Percentiles rank a stretch among this genome's conserved stretches.
Evolutionary conservation across 2,113 vertebrate species (phyloP).

Genomic region (Limnothrissa miodon): DNA sequence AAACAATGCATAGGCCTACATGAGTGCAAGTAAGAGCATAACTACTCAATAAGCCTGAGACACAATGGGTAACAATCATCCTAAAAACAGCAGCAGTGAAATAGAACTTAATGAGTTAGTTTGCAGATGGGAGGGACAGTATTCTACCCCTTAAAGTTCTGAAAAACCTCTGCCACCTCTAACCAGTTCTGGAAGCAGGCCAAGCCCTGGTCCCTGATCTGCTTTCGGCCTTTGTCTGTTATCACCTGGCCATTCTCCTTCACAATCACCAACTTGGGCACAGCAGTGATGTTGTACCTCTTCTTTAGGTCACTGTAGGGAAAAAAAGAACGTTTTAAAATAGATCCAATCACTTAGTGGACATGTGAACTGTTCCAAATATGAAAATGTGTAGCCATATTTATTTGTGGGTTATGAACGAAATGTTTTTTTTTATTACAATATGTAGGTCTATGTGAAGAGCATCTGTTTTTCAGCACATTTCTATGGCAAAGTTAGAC

Average conservation of each 20-base stretch:
- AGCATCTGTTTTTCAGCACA: no score
- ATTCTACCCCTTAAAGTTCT: slow-evolving; percentile 83
- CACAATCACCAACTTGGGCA: slow-evolving; percentile 93
- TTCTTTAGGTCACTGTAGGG: slow-evolving; percentile 85
- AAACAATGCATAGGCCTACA: slow-evolving; percentile 14
- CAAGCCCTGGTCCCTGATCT: slow-evolving; percentile 85
- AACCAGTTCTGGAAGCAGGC: slow-evolving; percentile 88
- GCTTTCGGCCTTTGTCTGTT: slow-evolving; percentile 91
- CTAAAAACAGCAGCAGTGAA: slow-evolving; percentile 6
- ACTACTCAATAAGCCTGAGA: background rate
- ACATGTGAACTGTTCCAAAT: no score
- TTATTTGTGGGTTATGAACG: no score
- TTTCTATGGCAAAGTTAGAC: no score
- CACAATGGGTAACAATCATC: background rate
- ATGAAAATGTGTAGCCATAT: no score
- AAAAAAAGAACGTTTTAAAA: slow-evolving; percentile 23
- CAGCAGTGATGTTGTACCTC: slow-evolving; percentile 85
- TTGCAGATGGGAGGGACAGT: background rate
- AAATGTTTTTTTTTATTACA: no score
- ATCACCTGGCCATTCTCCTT: slow-evolving; percentile 92
- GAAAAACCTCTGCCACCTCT: slow-evolving; percentile 86
- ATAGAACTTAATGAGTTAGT: background rate
- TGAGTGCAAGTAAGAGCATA: background rate
- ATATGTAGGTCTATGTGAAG: no score
- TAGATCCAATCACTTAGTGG: no score